Evolutionary conservation across 2,113 vertebrate genomes (phyloP).

Genomic region (Aspidoscelis tigris): DNA sequence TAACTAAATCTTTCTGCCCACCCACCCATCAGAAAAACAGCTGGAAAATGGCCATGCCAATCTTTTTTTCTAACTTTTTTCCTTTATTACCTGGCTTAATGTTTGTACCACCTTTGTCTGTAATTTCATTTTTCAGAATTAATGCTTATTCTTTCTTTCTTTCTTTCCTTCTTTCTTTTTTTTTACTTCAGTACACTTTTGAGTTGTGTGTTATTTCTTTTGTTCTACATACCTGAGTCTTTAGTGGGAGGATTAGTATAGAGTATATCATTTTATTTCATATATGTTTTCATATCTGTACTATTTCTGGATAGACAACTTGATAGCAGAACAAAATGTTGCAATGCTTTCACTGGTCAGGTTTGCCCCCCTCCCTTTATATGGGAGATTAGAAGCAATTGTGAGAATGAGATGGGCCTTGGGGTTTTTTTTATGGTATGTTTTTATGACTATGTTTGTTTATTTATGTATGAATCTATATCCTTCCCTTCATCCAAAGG

Average conservation of each 20-base stretch:
- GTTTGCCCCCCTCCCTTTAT: too few relatives aligned
- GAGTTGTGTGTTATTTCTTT: background rate
- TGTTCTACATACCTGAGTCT: background rate
- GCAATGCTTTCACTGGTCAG: background rate
- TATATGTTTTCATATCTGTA: background rate
- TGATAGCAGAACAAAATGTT: background rate
- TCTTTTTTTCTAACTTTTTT: too few relatives aligned
- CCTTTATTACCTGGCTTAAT: background rate
- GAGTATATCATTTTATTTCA: accelerated
- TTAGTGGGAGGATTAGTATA: background rate
- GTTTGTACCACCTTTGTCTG: background rate
- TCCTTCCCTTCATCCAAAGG: too few relatives aligned
- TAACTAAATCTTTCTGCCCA: too few relatives aligned
- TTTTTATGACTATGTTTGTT: too few relatives aligned
- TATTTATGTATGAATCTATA: too few relatives aligned
- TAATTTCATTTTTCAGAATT: background rate
- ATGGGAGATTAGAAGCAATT: too few relatives aligned
- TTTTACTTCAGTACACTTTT: background rate
- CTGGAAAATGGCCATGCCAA: too few relatives aligned
- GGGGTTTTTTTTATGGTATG: too few relatives aligned
- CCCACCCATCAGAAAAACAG: too few relatives aligned
- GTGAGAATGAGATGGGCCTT: too few relatives aligned
- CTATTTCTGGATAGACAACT: background rate
- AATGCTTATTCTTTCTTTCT: background rate
- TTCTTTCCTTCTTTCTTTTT: too few relatives aligned